Evolutionary conservation across 2,113 vertebrate genomes (phyloP), one percentile per base, ranked within the genome.

Genomic region (Phycodurus eques): DNA sequence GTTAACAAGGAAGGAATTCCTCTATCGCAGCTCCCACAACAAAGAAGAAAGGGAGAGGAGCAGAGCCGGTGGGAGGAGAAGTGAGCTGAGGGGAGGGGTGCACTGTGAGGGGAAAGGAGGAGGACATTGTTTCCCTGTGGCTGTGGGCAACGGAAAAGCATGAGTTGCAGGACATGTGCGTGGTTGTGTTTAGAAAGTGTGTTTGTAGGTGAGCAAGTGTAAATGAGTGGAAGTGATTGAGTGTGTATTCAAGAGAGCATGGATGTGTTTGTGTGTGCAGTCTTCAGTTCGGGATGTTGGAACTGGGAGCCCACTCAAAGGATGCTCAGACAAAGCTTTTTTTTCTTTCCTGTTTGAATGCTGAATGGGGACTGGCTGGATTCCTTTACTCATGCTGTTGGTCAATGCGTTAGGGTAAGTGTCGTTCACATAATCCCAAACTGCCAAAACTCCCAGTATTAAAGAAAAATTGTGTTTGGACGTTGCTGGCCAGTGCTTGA

Each of bases 91-190:
- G 78, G 80, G 83, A 86, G 79, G 83, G 82, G 83, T 80, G 83
- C 76, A 53, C 76, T 69, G 80, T 46, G 73, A 85, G 79, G 82
- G 82, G 86, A 88, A 80, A 77, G 89, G 85, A 77, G 88, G 84
- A 90, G 88, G 85, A 91, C 92, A 93, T 93, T 94, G 93, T 93
- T 93, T 92, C 88, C 83, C 82, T 87, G 92, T 92, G 92, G 83
- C 92, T 91, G 92, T 90, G 91, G 91, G 91, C 88, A 92, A 93
- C 92, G 80, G 90, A 83, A 88, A 92, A 91, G 91, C 91, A 90
- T 86, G 91, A 91, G 88, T 90, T 92, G 90, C 90, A 86, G 88
- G 83, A 79, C 83, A 88, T 91, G 88, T 88, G 84, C 83, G 82
- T 84, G 78, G 19, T 69, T 87, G 85, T 88, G 84, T 90, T 86